phyloP scores from a whole-genome alignment of 2,888 invertebrate species.

The Harpagoxenus sublaevis region DNA sequence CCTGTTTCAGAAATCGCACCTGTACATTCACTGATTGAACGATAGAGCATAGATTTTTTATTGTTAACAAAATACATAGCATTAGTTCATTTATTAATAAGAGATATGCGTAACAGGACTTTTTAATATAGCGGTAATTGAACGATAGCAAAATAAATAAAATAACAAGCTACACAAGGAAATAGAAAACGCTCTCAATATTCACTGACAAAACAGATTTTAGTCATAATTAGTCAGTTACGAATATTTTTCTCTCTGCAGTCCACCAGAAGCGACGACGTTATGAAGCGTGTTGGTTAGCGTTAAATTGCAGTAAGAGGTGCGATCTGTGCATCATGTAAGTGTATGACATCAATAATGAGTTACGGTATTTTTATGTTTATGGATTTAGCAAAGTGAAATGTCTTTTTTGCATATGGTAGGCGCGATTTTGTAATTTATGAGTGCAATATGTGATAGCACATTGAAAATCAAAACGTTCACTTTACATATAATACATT shows the following conservation, averaged over 20 bases:
- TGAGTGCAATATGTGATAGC: constrained; percentile 40
- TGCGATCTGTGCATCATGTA: constrained; percentile 72
- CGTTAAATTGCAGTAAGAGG: constrained; percentile 80
- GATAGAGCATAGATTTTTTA: background rate
- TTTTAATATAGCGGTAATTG: background rate
- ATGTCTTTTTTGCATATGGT: constrained; percentile 32
- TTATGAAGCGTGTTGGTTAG: constrained; percentile 73
- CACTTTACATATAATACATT: constrained; percentile 42
- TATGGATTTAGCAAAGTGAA: constrained; percentile 25
- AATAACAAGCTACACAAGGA: background rate
- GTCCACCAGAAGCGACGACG: constrained; percentile 55
- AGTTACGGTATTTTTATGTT: constrained; percentile 59
- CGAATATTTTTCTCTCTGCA: constrained; percentile 10
- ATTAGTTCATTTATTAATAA: background rate
- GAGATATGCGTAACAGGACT: background rate
- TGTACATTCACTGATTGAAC: background rate
- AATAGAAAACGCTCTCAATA: background rate
- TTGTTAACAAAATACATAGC: background rate
- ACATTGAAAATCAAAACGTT: constrained; percentile 45
- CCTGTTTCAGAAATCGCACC: background rate
- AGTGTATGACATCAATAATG: constrained; percentile 69
- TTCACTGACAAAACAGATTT: background rate
- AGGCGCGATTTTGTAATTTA: constrained; percentile 29
- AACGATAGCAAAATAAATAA: background rate
- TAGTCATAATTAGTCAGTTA: background rate